Evolutionary conservation across 2,113 vertebrate genomes (phyloP).

Genomic region (Ammodytes dubius): DNA sequence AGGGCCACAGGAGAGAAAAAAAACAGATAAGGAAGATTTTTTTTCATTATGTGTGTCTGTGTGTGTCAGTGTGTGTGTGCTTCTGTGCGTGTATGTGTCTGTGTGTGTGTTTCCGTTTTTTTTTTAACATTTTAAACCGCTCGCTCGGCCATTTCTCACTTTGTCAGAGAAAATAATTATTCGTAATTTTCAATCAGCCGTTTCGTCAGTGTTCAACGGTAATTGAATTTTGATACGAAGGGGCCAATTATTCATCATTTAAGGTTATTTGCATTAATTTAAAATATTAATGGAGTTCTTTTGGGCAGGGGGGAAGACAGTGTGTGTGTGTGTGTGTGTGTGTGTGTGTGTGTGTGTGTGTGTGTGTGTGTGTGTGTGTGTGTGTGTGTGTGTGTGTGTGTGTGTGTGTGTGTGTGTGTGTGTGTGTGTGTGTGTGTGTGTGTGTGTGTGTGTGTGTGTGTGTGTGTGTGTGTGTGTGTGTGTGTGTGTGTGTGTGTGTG

Average conservation of each 20-base stretch:
- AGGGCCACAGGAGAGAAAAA: no score
- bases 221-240: conserved; percentile 72
- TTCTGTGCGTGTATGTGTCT: not conserved
- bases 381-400: no score
- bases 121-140: conserved; percentile 25
- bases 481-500: no score
- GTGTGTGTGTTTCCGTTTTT: conserved; percentile 21
- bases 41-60: no score
- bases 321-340: no score
- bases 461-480: no score
- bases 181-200: conserved; percentile 68
- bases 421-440: no score
- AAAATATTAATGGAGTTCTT: conserved; percentile 72
- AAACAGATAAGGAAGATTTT: no score
- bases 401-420: no score
- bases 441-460: no score
- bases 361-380: no score
- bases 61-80: not conserved
- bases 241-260: conserved; percentile 77
- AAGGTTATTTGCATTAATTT: conserved; percentile 75
- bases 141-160: conserved; percentile 2
- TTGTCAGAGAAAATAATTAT: conserved; percentile 56
- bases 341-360: no score
- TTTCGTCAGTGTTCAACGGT: conserved; percentile 67
- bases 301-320: conserved; percentile 32